phyloP scores from a whole-genome alignment of 2,888 invertebrate species.

The Drosophila nigritarsus region DNA sequence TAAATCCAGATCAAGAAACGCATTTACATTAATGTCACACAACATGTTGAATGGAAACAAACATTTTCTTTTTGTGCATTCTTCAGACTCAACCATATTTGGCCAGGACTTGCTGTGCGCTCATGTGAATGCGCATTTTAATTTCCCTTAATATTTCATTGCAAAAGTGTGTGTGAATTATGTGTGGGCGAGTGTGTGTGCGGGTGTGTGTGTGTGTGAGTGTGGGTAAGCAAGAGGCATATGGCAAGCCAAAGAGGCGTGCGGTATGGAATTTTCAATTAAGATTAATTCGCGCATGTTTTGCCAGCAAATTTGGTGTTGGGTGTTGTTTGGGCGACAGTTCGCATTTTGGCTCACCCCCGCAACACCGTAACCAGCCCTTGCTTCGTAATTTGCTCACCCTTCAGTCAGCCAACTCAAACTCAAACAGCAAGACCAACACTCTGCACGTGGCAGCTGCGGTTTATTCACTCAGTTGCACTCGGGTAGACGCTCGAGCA shows the following conservation, averaged over 20 bases:
- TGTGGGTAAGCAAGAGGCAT: constrained; percentile 48
- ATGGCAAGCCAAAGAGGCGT: constrained; percentile 50
- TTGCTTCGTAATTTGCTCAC: not conserved
- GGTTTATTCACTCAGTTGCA: constrained; percentile 78
- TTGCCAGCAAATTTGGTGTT: constrained; percentile 31
- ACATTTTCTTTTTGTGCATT: constrained; percentile 6
- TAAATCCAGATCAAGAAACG: not conserved
- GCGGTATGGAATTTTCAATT: constrained; percentile 78
- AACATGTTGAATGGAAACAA: not conserved
- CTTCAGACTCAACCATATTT: constrained; percentile 26
- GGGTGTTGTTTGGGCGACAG: not conserved
- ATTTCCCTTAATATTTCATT: constrained; percentile 71
- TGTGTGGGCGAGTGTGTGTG: constrained; percentile 13
- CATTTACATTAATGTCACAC: not conserved
- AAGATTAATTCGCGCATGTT: constrained; percentile 79
- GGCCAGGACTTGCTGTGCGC: constrained; percentile 44
- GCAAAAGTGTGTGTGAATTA: constrained; percentile 4
- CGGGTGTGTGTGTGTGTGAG: constrained; percentile 11
- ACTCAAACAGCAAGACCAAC: not conserved
- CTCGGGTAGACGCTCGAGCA: constrained; percentile 69
- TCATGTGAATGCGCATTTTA: constrained; percentile 65
- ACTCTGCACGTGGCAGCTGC: constrained; percentile 46
- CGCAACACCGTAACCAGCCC: not conserved
- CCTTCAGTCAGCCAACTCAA: constrained; percentile 1
- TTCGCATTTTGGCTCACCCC: constrained; percentile 45